These are phyloP conservation scores for Diachrysia chrysitis DNA, from an alignment of 2,888 invertebrate species.

Conservation along the genomic window DNA sequence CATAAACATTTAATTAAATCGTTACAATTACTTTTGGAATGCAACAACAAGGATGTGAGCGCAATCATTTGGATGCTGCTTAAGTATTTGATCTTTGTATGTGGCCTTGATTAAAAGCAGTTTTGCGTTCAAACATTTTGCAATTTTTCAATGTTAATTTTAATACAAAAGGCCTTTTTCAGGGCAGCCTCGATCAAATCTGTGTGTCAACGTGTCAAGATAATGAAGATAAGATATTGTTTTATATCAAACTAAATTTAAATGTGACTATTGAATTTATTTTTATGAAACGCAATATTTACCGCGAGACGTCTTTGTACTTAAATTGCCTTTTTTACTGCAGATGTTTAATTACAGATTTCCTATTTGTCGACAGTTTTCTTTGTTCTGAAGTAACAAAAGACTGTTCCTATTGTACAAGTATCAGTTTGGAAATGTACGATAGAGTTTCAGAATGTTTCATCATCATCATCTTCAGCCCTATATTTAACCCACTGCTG, in stretches of 20 bases:
- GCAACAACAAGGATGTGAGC: neutral
- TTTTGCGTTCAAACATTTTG: slow-evolving; percentile 12
- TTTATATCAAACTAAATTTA: slow-evolving; percentile 20
- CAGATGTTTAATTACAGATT: slow-evolving; percentile 10
- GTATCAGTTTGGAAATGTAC: no score
- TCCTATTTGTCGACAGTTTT: neutral
- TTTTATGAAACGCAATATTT: slow-evolving; percentile 6
- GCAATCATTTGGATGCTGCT: neutral
- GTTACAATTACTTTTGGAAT: neutral
- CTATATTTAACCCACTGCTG: no score
- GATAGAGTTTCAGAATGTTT: no score
- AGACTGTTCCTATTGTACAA: no score
- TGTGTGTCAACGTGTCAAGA: slow-evolving; percentile 46
- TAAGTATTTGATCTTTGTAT: slow-evolving; percentile 1
- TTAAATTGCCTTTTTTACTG: slow-evolving; percentile 15
- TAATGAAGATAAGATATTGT: slow-evolving; percentile 35
- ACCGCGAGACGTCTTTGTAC: neutral
- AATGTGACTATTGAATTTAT: slow-evolving; percentile 1
- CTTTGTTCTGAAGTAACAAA: neutral
- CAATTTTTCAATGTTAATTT: slow-evolving; percentile 18
- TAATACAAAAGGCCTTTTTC: slow-evolving; percentile 19
- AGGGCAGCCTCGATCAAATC: slow-evolving; percentile 43
- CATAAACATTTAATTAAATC: neutral
- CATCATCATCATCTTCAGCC: no score
- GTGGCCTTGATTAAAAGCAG: slow-evolving; percentile 3